phyloP scores from a whole-genome alignment of 2,113 vertebrate genomes.

The Ctenodactylus gundi region DNA sequence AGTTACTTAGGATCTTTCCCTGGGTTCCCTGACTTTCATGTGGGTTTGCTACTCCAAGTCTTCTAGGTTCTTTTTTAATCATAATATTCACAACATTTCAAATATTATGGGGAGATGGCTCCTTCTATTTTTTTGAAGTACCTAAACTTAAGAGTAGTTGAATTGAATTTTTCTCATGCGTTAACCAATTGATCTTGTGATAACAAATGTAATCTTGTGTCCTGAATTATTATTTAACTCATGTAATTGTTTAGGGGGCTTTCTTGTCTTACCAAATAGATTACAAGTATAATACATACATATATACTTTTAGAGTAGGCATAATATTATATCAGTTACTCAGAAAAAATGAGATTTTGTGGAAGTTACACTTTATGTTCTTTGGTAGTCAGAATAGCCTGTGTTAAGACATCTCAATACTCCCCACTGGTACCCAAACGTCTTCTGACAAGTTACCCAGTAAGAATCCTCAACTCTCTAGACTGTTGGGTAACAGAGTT shows the following conservation, averaged over 20 bases:
- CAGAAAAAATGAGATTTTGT: not conserved
- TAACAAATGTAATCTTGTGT: not conserved
- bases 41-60: not conserved
- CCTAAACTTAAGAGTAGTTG: not conserved
- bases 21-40: too few species aligned
- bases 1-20: not conserved
- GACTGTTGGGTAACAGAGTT: not conserved
- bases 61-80: not conserved
- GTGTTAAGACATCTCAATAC: not conserved
- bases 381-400: not conserved
- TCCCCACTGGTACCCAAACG: not conserved
- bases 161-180: not conserved
- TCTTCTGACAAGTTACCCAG: not conserved
- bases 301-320: not conserved
- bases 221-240: not conserved
- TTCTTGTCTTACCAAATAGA: not conserved
- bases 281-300: not conserved
- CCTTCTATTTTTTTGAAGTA: not conserved
- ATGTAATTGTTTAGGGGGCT: not conserved
- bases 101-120: not conserved
- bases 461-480: not conserved
- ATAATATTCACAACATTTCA: not conserved
- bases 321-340: not conserved
- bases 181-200: not conserved
- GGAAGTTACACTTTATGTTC: accelerated